Evolutionary conservation across 2,888 invertebrate genomes (phyloP).

Genomic region (Herminia tarsipennalis): DNA sequence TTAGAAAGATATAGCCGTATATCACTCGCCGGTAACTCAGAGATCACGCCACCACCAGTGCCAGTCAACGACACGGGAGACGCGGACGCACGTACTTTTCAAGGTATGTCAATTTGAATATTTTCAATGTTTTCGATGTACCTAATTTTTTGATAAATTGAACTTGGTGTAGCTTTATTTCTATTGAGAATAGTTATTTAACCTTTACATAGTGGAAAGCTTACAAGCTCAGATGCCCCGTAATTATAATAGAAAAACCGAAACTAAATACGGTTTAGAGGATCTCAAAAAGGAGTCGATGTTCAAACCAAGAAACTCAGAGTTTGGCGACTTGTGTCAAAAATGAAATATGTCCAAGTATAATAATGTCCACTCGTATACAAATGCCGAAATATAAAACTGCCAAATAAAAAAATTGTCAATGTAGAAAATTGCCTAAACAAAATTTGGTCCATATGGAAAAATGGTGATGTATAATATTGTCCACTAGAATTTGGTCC

Average conservation of each 20-base stretch:
- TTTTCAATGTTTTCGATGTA: not conserved
- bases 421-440: too few relatives aligned
- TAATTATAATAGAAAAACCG: too few relatives aligned
- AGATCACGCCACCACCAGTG: constrained; percentile 14
- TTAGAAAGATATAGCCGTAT: not conserved
- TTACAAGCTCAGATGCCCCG: not conserved
- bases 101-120: not conserved
- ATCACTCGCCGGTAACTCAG: not conserved
- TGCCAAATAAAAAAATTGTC: too few relatives aligned
- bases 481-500: too few relatives aligned
- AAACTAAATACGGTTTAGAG: too few relatives aligned
- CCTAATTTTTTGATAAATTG: not conserved
- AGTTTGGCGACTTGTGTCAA: too few relatives aligned
- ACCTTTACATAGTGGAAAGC: not conserved
- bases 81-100: not conserved
- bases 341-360: too few relatives aligned
- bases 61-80: constrained; percentile 5
- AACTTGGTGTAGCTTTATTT: not conserved
- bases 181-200: not conserved
- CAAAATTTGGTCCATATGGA: too few relatives aligned
- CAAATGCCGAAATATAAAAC: too few relatives aligned
- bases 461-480: too few relatives aligned
- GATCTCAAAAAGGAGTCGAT: too few relatives aligned
- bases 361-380: too few relatives aligned
- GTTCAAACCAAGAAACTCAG: not conserved